Evolutionary conservation across 2,888 invertebrate species (phyloP).

Genomic region (Timandra comae): DNA sequence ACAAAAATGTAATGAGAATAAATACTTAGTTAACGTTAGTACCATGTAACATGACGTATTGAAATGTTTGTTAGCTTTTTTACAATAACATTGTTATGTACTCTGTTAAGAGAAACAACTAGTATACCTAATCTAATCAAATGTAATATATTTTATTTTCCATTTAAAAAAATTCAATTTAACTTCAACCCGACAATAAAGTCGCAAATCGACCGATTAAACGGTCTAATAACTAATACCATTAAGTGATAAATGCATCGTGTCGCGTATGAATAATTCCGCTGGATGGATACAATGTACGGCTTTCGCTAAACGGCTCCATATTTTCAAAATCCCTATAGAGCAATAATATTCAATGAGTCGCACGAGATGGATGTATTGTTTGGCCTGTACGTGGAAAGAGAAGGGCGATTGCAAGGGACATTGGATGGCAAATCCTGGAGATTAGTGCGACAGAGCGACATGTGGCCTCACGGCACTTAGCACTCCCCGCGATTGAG

Average conservation of each 20-base stretch:
- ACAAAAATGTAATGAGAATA: no score
- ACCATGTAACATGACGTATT: no score
- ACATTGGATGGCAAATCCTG: slow-evolving; percentile 72
- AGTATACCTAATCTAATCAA: no score
- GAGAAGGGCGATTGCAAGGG: slow-evolving; percentile 50
- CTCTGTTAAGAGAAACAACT: no score
- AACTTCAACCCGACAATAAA: slow-evolving; percentile 36
- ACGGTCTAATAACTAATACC: slow-evolving; percentile 72
- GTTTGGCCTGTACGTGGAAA: slow-evolving; percentile 32
- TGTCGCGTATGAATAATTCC: slow-evolving; percentile 73
- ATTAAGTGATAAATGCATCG: slow-evolving; percentile 76
- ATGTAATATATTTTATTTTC: no score
- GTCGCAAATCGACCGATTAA: slow-evolving; percentile 71
- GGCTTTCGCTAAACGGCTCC: slow-evolving; percentile 74
- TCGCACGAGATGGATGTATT: slow-evolving; percentile 58
- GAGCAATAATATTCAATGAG: slow-evolving; percentile 77
- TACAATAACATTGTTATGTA: no score
- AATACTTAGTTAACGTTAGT: no score
- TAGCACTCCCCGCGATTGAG: slow-evolving; percentile 47
- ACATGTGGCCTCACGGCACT: slow-evolving; percentile 74
- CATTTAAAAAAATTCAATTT: no score
- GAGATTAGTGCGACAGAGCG: slow-evolving; percentile 74
- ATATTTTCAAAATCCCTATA: slow-evolving; percentile 77
- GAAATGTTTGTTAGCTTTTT: no score
- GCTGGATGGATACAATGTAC: slow-evolving; percentile 72